Evolutionary conservation across 2,888 invertebrate genomes (phyloP), one percentile per base, ranked within the genome.

Genomic region (Nasonovia ribisnigri): DNA sequence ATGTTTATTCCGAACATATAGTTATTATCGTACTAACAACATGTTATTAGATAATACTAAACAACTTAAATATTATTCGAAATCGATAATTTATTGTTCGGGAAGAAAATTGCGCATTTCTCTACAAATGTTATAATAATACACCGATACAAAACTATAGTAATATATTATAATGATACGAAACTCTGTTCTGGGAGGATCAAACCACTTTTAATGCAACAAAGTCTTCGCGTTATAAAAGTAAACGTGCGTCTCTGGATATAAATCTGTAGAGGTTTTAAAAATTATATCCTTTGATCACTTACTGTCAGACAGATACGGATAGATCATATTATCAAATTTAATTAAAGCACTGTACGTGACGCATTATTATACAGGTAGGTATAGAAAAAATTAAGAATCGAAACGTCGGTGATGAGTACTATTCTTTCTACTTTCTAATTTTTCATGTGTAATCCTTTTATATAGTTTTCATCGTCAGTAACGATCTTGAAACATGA

Each of bases 371-470:
- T 43, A 88, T 51, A 51, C 6, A 54, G 51, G 6, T n/a, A 46
- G 36, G 48, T 60, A 43, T 86, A 67, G 20, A 24, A 90, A 93
- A 90, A 93, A 90, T 84, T 90, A 84, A 57, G 84, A 90, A 90
- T 67, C n/a, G n/a, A 93, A 84, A 51, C 36, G 57, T 86, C 42
- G 24, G 43, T 51, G 86, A 93, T n/a, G 60, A 67, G 90, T 60
- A 51, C 43, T 92, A 57, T 57, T 93, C 89, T 84, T 90, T 90
- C 84, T 93, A 88, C 90, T 94, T 93, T 93, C 92, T 94, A 89
- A 93, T 93, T 93, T 93, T 93, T 57, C 92, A 36, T 24, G 60
- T 57, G 88, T 88, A 54, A 84, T 89, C n/a, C 57, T 84, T 84
- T 48, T 90, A 57, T 84, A 93, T 42, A 48, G 48, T 90, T 93